phyloP scores from a whole-genome alignment of 2,888 invertebrate genomes.

The Ecliptopera silaceata region DNA sequence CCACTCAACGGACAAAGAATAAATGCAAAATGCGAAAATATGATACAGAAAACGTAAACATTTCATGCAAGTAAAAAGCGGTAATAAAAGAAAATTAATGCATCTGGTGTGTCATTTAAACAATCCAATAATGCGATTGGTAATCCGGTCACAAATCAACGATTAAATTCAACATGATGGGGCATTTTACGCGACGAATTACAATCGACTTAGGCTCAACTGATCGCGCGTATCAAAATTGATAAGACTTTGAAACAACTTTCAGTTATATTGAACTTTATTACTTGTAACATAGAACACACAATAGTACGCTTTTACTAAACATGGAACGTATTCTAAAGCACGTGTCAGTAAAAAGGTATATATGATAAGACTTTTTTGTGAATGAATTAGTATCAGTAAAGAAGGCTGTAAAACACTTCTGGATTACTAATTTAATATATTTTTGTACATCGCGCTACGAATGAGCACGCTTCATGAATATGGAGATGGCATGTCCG shows the following conservation, averaged over 20 bases:
- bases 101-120: constrained; percentile 40
- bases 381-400: constrained; percentile 33
- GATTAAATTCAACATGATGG: constrained; percentile 63
- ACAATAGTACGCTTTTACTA: background rate
- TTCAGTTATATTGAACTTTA: background rate
- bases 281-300: background rate
- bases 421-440: constrained; percentile 47
- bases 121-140: constrained; percentile 48
- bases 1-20: constrained; percentile 13
- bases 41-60: constrained; percentile 21
- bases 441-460: constrained; percentile 38
- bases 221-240: constrained; percentile 49
- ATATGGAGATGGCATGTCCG: constrained; percentile 37
- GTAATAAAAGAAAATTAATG: constrained; percentile 40
- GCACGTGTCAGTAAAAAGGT: constrained; percentile 10
- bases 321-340: constrained; percentile 7
- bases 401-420: constrained; percentile 48
- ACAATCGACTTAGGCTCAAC: constrained; percentile 45
- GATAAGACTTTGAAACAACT: constrained; percentile 25
- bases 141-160: constrained; percentile 59
- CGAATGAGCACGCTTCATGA: constrained; percentile 32
- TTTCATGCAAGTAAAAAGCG: constrained; percentile 15
- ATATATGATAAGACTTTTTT: constrained; percentile 6
- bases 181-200: constrained; percentile 57
- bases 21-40: constrained; percentile 19